These are phyloP conservation scores for Sorex fumeus DNA, from an alignment of 2,113 vertebrate genomes.

Conservation along the genomic window DNA sequence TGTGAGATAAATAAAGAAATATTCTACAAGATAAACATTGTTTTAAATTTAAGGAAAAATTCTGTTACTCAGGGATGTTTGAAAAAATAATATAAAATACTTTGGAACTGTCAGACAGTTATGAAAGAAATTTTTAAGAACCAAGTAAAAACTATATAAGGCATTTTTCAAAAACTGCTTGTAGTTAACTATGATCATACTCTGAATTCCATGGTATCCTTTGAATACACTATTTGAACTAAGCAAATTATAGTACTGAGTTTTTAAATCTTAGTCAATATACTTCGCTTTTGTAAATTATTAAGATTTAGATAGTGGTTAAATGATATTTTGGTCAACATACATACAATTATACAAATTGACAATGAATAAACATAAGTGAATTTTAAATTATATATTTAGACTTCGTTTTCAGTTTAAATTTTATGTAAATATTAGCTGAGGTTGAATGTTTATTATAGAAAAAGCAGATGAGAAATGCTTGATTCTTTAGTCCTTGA, in stretches of 20 bases:
- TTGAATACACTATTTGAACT: conserved; percentile 36
- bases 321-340: conserved; percentile 27
- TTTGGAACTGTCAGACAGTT: conserved; percentile 64
- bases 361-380: background rate
- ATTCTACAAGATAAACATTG: conserved; percentile 57
- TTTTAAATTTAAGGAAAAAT: conserved; percentile 65
- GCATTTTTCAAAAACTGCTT: conserved; percentile 35
- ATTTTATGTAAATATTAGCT: conserved; percentile 10
- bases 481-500: conserved; percentile 21
- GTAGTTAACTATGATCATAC: conserved; percentile 8
- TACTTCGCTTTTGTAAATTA: background rate
- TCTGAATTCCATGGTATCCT: conserved; percentile 5
- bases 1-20: conserved; percentile 53
- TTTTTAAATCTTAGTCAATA: background rate
- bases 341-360: background rate
- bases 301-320: background rate
- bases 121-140: conserved; percentile 66
- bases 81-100: conserved; percentile 60
- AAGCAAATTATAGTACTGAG: conserved; percentile 6
- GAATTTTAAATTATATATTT: background rate
- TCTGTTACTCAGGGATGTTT: conserved; percentile 71
- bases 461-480: conserved; percentile 23
- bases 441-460: background rate
- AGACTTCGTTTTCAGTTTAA: conserved; percentile 59
- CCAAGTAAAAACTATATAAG: conserved; percentile 39